Base-by-base conservation (phyloP, 2,797 vertebrate species). In the Sebastes wilsoni region DNA sequence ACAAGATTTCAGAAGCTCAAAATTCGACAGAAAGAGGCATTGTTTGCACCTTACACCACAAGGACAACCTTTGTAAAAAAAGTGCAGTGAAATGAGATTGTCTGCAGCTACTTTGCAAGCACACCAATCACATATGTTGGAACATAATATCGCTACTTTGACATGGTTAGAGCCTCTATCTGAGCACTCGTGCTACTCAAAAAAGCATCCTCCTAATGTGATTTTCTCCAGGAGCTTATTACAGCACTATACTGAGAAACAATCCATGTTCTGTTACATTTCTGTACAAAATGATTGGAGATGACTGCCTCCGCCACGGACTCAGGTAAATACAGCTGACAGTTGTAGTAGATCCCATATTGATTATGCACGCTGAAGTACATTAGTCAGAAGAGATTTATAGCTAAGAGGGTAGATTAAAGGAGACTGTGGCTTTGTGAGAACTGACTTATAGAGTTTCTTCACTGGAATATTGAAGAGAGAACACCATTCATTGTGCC, bases 361-460 rank as follows among this genome's bases (percentile, higher is more conserved):
- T 28, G 69, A 83, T 62, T 75, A 25, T 49, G 36, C 30, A 58
- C 64, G 30, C 22, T 72, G 22, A 74, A 27, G 22, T 62, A 34
- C 58, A 86, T 52, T 34, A 36, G 28, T 84, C 34, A 30, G 56
- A 65, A 61, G 18, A 54, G 30, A 77, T 82, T 25, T 69, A 52
- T 56, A 42, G 75, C 28, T 62, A 14, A 73, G 4, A 61, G 13
- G 6, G 1, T n/a, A 58, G 30, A 56, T 42, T 66, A 79, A 75
- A 84, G n/a, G 16, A 66, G 52, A n/a, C 5, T 27, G 25, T 65
- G 36, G 52, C 22, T 76, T 74, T 73, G 34, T 64, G 38, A 32
- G 22, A 66, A 62, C 9, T 36, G 38, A 68, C 16, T 59, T 77
- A 30, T 28, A 23, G 11, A 58, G 11, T 8, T 46, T 46, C 3